Base-by-base conservation (phyloP, 30 jellyfish, hydroid and myxozoan species). In the Cassiopea andromeda region DNA sequence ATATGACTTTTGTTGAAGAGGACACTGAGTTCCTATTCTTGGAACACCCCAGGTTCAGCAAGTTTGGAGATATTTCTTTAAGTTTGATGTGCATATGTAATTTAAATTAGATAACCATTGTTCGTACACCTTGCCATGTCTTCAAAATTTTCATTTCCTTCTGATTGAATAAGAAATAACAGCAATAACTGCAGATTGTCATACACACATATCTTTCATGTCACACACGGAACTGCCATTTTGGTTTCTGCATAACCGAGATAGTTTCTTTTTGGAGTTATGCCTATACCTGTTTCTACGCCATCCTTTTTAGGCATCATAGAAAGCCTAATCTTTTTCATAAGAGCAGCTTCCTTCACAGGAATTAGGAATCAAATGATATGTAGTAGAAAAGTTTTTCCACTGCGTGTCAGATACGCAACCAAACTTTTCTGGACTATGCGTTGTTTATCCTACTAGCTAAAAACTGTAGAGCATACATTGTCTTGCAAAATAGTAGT, bases 361-460 rank as follows among this genome's bases (percentile, higher is more conserved):
- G 84, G 84, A 75, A 75, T 38, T 46, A 48, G 75, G 84, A 75
- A 75, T 8, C 44, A 75, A 75, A 12, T 27, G 73, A 13, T 46
- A 8, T 38, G 73, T 13, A 75, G 84, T 8, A 75, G 73, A 27
- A 27, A 75, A 75, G 44, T 13, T 9, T 75, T 75, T 75, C 84
- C 84, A 75, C 84, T 75, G 0, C 15, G 69, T 75, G 84, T 75
- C 75, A 46, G 75, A 75, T 74, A 27, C 7, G 75, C 44, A 75
- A 69, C 78, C 78, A 46, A 46, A 9, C 10, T 75, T 46, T 27
- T 27, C 38, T 27, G 38, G 38, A 27, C 38, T 27, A 27, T 27
- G 0, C 38, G 38, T 27, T 27, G 14, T 74, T 75, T 19, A 27
- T 27, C 38, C 38, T 27, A 27, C 38, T 27, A 27, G 38, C 38